A percentile compares a stretch with the other conserved stretches of the same genome.
These are phyloP conservation scores for Dasyurus viverrinus DNA, from an alignment of 2,113 vertebrate species.

Conservation along the genomic window DNA sequence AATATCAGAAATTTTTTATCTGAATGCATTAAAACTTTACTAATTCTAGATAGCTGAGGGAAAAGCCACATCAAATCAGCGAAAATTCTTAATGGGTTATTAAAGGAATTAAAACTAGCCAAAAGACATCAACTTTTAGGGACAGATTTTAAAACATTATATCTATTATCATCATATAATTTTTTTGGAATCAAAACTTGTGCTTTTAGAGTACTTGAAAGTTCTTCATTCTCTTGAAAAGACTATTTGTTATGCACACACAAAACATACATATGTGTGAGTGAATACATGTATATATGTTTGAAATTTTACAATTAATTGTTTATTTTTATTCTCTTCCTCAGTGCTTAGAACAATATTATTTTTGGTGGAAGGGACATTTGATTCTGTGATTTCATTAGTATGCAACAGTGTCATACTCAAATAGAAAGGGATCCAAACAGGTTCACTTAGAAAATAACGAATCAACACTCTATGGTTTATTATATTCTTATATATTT, in stretches of 20 bases:
- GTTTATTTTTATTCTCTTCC: background rate
- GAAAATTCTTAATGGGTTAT: background rate
- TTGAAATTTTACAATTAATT: background rate
- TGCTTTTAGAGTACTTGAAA: background rate
- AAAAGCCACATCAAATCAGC: background rate
- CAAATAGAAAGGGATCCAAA: background rate
- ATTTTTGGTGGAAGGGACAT: background rate
- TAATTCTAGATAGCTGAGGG: background rate
- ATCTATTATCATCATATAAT: no score
- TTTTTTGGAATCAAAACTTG: background rate
- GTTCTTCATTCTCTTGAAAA: background rate
- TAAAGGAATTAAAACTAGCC: background rate
- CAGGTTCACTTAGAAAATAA: background rate
- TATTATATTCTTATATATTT: background rate
- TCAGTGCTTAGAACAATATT: background rate
- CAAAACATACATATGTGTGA: no score
- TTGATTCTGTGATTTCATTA: background rate
- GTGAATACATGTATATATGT: no score
- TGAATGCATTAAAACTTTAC: background rate
- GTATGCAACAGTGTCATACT: background rate
- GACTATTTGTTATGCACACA: background rate
- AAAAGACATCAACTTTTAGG: background rate
- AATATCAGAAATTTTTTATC: background rate
- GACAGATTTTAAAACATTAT: background rate
- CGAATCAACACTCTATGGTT: background rate